These are phyloP conservation scores for Melozone crissalis DNA, from an alignment of 2,113 vertebrate genomes.

Conservation along the genomic window DNA sequence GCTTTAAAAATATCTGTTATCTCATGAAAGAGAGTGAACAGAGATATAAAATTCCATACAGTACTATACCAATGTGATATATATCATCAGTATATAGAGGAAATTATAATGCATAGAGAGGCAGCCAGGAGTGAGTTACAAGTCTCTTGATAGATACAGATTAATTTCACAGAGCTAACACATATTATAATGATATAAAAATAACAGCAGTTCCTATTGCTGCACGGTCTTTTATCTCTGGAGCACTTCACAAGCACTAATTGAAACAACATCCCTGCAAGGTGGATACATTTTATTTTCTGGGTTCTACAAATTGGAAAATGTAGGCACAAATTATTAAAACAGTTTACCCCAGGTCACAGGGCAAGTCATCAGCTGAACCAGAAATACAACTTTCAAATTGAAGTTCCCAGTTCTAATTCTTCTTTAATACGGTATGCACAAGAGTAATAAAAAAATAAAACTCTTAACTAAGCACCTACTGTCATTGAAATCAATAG, in stretches of 20 bases:
- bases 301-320: neutral
- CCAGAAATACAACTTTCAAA: neutral
- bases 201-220: neutral
- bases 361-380: neutral
- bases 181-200: neutral
- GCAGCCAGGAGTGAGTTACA: neutral
- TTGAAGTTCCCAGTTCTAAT: neutral
- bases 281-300: neutral
- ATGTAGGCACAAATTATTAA: neutral
- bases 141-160: neutral
- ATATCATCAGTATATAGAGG: neutral
- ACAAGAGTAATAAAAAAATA: neutral
- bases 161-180: neutral
- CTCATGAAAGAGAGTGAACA: neutral
- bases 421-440: neutral
- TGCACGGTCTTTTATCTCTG: neutral
- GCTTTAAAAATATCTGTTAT: neutral
- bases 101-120: neutral
- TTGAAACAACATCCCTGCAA: conserved; percentile 8
- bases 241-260: neutral
- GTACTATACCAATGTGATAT: neutral
- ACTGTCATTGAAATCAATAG: neutral
- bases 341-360: neutral
- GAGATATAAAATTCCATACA: neutral
- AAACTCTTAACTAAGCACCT: neutral